These are phyloP conservation scores for Tipula unca DNA, from an alignment of 2,888 invertebrate species.

Conservation along the genomic window DNA sequence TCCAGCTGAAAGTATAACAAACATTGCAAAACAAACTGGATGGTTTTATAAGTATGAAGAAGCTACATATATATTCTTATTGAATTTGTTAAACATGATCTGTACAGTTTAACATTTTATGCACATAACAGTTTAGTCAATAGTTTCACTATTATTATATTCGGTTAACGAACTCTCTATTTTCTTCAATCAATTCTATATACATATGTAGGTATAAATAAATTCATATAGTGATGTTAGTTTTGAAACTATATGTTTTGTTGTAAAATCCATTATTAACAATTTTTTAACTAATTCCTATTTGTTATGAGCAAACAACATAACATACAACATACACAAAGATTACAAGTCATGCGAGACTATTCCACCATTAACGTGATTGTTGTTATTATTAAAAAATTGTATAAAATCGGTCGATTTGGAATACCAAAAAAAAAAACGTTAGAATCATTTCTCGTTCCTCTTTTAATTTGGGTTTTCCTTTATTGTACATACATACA, in stretches of 20 bases:
- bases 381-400: not conserved
- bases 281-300: not conserved
- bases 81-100: too few relatives aligned
- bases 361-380: not conserved
- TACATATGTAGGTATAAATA: not conserved
- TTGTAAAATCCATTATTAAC: not conserved
- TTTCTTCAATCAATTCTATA: not conserved
- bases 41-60: too few relatives aligned
- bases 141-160: too few relatives aligned
- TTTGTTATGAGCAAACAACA: not conserved
- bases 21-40: too few relatives aligned
- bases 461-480: not conserved
- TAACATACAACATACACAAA: not conserved
- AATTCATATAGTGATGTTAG: not conserved
- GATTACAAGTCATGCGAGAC: not conserved
- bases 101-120: too few relatives aligned
- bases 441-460: not conserved
- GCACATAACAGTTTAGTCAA: too few relatives aligned
- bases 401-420: not conserved
- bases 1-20: too few relatives aligned
- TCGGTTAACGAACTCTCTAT: not conserved
- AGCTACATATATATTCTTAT: too few relatives aligned
- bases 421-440: not conserved
- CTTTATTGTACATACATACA: not conserved
- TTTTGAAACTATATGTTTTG: too few relatives aligned